Base-by-base conservation (phyloP, 1,140 invertebrate genomes). In the Anastatus disparis region DNA sequence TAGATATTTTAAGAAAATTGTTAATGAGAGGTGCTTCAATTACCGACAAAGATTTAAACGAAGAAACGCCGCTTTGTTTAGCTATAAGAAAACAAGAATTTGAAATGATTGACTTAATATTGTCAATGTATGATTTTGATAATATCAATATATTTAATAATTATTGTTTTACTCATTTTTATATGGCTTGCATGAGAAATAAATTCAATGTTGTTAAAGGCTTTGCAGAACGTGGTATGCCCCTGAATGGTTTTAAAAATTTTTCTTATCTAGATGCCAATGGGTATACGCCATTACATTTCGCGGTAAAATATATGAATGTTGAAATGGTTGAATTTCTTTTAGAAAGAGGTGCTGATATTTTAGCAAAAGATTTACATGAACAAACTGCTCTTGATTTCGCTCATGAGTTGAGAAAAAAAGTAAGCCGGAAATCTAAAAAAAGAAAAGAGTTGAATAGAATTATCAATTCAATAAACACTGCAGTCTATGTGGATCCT, bases 1-100 rank as follows among this genome's bases (percentile, higher is more conserved):
- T 50, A 7, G n/a, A 24, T 46, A 40, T 52, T 53, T 29, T 65
- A n/a, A 65, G 40, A 53, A 38, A 38, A 13, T 53, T 65, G n/a
- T 40, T 65, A 2, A 24, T 40, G 1, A 24, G 15, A 40, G 35
- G 35, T 40, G 62, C 31, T 22, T 38, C 31, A 27, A 53, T 65
- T 24, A 35, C 40, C 17, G 20, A 22, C 8, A 65, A 38, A 24
- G 42, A 53, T 38, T 20, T 9, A n/a, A n/a, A n/a, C n/a, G n/a
- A n/a, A n/a, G n/a, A n/a, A n/a, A n/a, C n/a, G n/a, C n/a, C n/a
- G n/a, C n/a, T n/a, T n/a, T n/a, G n/a, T n/a, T n/a, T n/a, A n/a
- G n/a, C n/a, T n/a, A n/a, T n/a, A n/a, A n/a, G n/a, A n/a, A n/a
- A n/a, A n/a, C n/a, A n/a, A n/a, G n/a, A n/a, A n/a, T n/a, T n/a